These are phyloP conservation scores for Odontophorus gujanensis DNA, from an alignment of 2,113 vertebrate genomes.

Conservation along the genomic window DNA sequence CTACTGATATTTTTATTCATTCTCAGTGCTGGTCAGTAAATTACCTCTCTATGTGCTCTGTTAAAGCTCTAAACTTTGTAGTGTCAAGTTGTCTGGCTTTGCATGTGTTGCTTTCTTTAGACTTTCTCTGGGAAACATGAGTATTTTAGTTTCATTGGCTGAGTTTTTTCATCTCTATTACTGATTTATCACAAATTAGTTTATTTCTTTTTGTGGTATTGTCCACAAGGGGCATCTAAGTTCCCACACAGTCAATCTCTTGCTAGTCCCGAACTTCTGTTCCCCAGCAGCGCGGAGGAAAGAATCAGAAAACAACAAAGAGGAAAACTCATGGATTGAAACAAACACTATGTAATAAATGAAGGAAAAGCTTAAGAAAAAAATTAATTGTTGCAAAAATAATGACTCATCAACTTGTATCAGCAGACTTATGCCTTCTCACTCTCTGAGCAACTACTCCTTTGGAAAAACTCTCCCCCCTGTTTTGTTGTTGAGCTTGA, in stretches of 20 bases:
- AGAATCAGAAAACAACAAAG: neutral
- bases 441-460: neutral
- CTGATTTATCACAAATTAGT: neutral
- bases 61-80: neutral
- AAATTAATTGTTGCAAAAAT: neutral
- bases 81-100: neutral
- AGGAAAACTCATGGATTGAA: neutral
- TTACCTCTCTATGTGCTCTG: neutral
- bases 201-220: neutral
- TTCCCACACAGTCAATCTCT: neutral
- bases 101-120: neutral
- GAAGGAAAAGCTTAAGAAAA: neutral
- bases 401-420: neutral
- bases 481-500: neutral
- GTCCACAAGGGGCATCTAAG: neutral
- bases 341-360: neutral
- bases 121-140: neutral
- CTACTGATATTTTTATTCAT: neutral
- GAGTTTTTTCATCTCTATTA: neutral
- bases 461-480: neutral
- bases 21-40: neutral
- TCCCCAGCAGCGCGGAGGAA: accelerated
- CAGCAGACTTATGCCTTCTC: neutral
- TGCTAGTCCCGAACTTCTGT: neutral
- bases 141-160: neutral